Evolutionary conservation across 2,113 vertebrate genomes (phyloP).

Genomic region (Lamprotornis superbus): DNA sequence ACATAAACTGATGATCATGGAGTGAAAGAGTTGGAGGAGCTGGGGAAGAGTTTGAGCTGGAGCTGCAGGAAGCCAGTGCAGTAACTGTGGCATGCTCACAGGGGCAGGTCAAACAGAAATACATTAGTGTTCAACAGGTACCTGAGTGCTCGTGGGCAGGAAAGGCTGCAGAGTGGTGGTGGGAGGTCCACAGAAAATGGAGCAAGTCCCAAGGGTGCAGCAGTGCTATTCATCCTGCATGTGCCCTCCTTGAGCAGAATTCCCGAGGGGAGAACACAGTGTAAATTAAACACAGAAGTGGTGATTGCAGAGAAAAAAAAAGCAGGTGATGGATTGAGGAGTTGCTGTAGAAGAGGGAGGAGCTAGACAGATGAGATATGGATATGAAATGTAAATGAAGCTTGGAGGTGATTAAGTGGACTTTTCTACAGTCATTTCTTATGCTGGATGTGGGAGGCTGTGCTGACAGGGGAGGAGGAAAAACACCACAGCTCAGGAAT

Average conservation of each 20-base stretch:
- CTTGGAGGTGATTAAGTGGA: neutral
- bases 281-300: neutral
- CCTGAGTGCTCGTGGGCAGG: neutral
- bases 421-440: neutral
- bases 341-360: neutral
- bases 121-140: neutral
- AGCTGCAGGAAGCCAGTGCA: constrained; percentile 24
- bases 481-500: neutral
- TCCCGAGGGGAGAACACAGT: neutral
- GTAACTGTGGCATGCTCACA: neutral
- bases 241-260: neutral
- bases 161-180: neutral
- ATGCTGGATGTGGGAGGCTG: neutral
- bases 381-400: constrained; percentile 14
- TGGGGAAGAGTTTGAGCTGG: neutral
- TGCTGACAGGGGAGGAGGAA: neutral
- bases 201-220: neutral
- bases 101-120: neutral
- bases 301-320: neutral
- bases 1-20: constrained; percentile 40
- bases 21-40: neutral
- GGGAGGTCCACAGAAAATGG: neutral
- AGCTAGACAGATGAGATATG: neutral
- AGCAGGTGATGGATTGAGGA: neutral
- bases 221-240: neutral